phyloP scores from a whole-genome alignment of 2,888 invertebrate species.

The Drosophila nr. perissopoda region DNA sequence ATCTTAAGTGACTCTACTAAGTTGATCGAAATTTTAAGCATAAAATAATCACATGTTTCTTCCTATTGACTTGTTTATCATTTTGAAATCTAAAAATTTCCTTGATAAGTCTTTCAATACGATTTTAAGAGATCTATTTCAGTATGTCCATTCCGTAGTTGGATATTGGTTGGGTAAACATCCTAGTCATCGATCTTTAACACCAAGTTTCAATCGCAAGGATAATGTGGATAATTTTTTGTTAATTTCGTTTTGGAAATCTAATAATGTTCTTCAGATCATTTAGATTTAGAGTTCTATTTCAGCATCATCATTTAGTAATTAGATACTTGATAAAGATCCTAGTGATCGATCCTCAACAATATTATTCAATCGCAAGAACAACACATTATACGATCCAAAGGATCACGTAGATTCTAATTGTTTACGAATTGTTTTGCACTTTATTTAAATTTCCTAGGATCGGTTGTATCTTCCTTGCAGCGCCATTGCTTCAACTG shows the following conservation, averaged over 20 bases:
- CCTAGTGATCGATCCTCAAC: neutral
- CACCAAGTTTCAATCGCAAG: neutral
- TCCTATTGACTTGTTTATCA: neutral
- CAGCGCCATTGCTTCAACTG: neutral
- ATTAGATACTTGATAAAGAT: neutral
- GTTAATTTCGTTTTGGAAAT: neutral
- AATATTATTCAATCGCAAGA: neutral
- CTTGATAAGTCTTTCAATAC: neutral
- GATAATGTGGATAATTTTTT: neutral
- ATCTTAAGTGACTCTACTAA: neutral
- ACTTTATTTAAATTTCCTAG: neutral
- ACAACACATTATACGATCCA: neutral
- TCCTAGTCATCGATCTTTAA: neutral
- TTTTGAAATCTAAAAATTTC: neutral
- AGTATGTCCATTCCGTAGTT: neutral
- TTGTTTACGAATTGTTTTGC: neutral
- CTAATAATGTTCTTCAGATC: neutral
- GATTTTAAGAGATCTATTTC: neutral
- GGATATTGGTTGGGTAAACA: neutral
- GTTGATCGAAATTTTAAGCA: neutral
- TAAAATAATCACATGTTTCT: neutral
- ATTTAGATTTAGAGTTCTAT: accelerated
- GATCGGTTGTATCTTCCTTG: neutral
- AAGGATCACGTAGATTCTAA: neutral
- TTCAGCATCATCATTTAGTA: neutral